Evolutionary conservation across 2,888 invertebrate species (phyloP).

Genomic region (Apantesis nais): DNA sequence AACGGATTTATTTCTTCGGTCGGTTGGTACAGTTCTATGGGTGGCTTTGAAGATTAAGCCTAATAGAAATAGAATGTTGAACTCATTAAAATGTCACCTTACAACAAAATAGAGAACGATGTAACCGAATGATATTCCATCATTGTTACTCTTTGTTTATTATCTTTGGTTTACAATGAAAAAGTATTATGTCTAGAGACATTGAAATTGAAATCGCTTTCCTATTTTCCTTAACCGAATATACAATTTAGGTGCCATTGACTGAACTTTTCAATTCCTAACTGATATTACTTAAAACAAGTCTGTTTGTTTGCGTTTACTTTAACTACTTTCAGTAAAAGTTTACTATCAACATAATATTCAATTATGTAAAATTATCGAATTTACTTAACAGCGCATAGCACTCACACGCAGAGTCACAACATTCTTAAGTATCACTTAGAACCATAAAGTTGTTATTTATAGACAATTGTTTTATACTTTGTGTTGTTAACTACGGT

Average conservation of each 20-base stretch:
- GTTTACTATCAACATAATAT: background rate
- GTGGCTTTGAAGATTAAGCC: too few species aligned
- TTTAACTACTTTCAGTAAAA: background rate
- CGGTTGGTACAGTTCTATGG: too few species aligned
- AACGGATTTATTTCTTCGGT: too few species aligned
- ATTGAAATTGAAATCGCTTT: background rate
- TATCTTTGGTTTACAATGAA: too few species aligned
- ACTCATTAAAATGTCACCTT: too few species aligned
- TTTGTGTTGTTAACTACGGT: conserved; percentile 33
- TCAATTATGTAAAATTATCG: background rate
- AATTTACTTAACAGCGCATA: background rate
- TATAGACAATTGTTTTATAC: conserved; percentile 22
- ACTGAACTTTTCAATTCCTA: too few species aligned
- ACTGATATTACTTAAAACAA: background rate
- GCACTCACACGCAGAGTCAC: too few species aligned
- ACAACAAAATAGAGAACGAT: too few species aligned
- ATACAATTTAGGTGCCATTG: background rate
- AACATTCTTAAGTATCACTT: conserved; percentile 6
- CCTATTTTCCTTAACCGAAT: background rate
- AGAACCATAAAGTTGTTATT: conserved; percentile 6
- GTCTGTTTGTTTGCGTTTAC: background rate
- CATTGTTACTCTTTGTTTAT: too few species aligned
- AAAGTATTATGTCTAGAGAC: too few species aligned
- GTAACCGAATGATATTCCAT: too few species aligned
- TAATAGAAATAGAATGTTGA: too few species aligned